Evolutionary conservation across 2,888 invertebrate genomes (phyloP).

Genomic region (Odontomyia ornata): DNA sequence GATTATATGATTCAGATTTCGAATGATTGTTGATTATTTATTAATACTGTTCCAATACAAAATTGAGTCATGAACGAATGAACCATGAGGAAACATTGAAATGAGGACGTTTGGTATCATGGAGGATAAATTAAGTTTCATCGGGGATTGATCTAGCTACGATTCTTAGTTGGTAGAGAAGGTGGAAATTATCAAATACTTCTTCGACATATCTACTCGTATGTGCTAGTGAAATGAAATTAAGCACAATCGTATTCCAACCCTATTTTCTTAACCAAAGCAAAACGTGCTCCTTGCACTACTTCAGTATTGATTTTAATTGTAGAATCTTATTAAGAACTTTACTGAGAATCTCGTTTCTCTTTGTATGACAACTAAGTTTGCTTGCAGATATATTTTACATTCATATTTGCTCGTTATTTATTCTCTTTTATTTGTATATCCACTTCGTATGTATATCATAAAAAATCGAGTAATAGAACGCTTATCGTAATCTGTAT

Average conservation of each 20-base stretch:
- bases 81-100: no score
- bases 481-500: conserved; percentile 47
- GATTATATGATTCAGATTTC: no score
- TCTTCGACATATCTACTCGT: no score
- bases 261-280: background rate
- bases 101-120: no score
- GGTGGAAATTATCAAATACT: no score
- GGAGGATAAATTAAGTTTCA: no score
- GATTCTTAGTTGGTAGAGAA: no score
- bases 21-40: no score
- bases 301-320: background rate
- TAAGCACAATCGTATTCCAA: background rate
- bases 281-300: background rate
- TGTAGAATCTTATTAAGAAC: background rate
- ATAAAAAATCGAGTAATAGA: conserved; percentile 50
- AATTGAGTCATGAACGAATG: no score
- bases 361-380: background rate
- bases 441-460: conserved; percentile 46
- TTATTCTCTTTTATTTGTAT: conserved; percentile 33
- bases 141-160: no score
- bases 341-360: background rate
- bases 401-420: conserved; percentile 18
- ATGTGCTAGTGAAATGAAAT: no score
- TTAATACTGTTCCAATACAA: no score
- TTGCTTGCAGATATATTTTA: conserved; percentile 13